Evolutionary conservation across 2,113 vertebrate species (phyloP).

Genomic region (Opisthocomus hoazin): DNA sequence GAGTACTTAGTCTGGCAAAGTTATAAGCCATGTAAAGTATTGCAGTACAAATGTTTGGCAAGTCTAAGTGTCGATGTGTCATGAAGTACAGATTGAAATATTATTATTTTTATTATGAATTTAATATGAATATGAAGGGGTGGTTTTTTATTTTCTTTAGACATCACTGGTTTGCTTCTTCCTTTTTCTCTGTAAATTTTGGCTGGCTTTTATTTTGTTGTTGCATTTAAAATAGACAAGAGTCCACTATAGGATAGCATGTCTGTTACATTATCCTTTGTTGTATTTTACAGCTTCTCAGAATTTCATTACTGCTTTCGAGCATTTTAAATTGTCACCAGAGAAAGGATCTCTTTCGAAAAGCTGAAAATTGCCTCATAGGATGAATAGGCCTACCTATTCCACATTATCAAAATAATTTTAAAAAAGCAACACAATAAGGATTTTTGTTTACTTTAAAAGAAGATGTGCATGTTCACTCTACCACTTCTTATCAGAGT

Average conservation of each 20-base stretch:
- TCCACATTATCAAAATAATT: background rate
- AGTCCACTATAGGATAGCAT: background rate
- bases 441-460: background rate
- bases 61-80: background rate
- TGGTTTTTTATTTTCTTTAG: background rate
- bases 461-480: background rate
- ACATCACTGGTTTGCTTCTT: background rate
- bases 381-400: background rate
- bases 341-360: background rate
- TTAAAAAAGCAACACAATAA: background rate
- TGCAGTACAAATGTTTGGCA: background rate
- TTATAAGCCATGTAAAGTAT: background rate
- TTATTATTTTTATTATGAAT: background rate
- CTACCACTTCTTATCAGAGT: background rate
- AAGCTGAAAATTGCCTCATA: background rate
- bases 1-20: background rate
- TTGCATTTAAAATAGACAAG: background rate
- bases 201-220: background rate
- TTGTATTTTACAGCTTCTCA: background rate
- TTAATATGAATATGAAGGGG: background rate
- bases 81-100: background rate
- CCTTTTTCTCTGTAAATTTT: background rate
- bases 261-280: background rate
- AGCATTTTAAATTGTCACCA: background rate
- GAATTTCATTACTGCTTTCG: background rate